Evolutionary conservation across 2,888 invertebrate species (phyloP), one percentile per base, ranked within the genome.

Genomic region (Belgica antarctica): DNA sequence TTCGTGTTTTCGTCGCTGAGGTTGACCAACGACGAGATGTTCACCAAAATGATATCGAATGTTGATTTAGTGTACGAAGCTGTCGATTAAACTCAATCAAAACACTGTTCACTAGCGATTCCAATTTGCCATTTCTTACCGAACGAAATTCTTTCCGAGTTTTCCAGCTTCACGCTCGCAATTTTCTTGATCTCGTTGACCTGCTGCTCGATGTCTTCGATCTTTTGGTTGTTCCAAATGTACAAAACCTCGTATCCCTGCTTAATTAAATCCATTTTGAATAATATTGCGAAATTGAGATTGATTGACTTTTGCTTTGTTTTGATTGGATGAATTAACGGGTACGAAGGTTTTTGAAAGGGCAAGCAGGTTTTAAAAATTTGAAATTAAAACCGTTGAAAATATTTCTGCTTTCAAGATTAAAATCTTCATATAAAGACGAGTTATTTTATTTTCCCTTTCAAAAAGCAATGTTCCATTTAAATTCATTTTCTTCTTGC

Each of bases 11-110:
- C 76, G 66, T 76, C 72, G 72, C 78, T 75, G 79, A 85, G 75
- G 72, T 78, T 73, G 78, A 83, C 73, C 75, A 74, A n/a, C 82
- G 78, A 76, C 59, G 81, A 74, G 75, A 79, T 78, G 73, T 84
- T 83, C 5, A 84, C 85, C 70, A 89, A 73, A 72, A 89, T 80
- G 0, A 84, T 77, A 74, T 89, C 86, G 74, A 86, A 86, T 1
- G 83, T 82, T 1, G 88, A 86, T 68, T 82, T 80, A 1, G 82
- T 77, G 74, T 85, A 81, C 47, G 83, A 83, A 57, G 82, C 87
- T 88, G 75, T n/a, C 12, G 31, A 41, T 41, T 5, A 2, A n/a
- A n/a, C n/a, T n/a, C 3, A 52, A 52, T 2, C 3, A 52, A 22
- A 70, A 62, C 34, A 31, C 5, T 31, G n/a, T n/a, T n/a, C 22